Evolutionary conservation across 2,797 vertebrate species (phyloP), one percentile per base, ranked within the genome.

Genomic region (Mormyrops attenuatus): DNA sequence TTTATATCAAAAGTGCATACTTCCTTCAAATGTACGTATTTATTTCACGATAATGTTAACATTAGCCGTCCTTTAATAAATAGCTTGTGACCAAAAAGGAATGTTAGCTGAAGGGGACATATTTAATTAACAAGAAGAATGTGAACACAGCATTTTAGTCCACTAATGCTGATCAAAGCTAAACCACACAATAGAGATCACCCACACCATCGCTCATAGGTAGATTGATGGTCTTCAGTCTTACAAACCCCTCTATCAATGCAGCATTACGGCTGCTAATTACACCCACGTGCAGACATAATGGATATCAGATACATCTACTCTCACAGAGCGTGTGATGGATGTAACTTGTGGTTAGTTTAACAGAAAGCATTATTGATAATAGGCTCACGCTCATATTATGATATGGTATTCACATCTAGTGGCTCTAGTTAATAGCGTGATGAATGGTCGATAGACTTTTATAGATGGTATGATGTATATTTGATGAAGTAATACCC

Each of bases 291-390:
- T 47, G 41, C 41, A 85, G 11, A n/a, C 80, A 85, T 85, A 85
- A 85, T 85, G 80, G 80, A 49, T 85, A 85, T 47, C 41, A 50
- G 7, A 50, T 47, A 47, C 44, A 47, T 20, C 38, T 47, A 82
- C 80, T 49, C 41, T 85, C 73, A 80, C 38, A 44, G 73, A 22
- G 41, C n/a, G 38, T 47, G 44, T 41, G 77, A 85, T 50, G 47
- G 80, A 85, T 85, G 44, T 50, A 85, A 85, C 17, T 85, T 80
- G 73, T 41, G 34, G 69, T 44, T 50, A 49, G 80, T 47, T 49
- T 50, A 41, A 85, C 80, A 85, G 80, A 85, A 47, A 85, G 34
- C 73, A 80, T 80, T n/a, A 80, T 44, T 50, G 47, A 85, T 85
- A 85, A 22, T 50, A 50, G 47, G 41, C 47, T 47, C 80, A 85